Percentiles rank a stretch among this genome's conserved stretches.
These are phyloP conservation scores for Chanos chanos DNA, from an alignment of 2,797 vertebrate species.

Conservation along the genomic window DNA sequence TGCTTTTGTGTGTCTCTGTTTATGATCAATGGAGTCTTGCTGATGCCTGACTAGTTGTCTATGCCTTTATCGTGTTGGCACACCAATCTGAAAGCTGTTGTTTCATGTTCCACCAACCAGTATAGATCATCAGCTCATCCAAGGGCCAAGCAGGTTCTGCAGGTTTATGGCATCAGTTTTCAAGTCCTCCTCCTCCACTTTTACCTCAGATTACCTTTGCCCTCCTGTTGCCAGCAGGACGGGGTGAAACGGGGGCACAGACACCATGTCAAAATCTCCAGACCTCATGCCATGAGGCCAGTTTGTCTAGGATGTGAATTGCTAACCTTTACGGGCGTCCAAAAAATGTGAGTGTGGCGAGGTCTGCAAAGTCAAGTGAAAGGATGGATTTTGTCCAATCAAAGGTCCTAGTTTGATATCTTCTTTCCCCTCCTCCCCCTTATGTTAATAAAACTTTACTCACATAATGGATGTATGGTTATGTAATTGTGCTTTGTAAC, in stretches of 20 bases:
- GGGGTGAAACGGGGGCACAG: slow-evolving; percentile 33
- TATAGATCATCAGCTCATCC: slow-evolving; percentile 56
- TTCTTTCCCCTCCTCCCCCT: too few relatives aligned
- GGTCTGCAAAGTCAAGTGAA: neutral
- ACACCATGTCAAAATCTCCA: slow-evolving; percentile 11
- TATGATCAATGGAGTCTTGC: slow-evolving; percentile 59
- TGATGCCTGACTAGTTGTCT: slow-evolving; percentile 51
- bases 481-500: too few relatives aligned
- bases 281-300: neutral
- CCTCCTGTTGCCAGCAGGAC: slow-evolving; percentile 21
- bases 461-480: too few relatives aligned
- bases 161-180: slow-evolving; percentile 56
- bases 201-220: slow-evolving; percentile 58
- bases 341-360: neutral
- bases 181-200: slow-evolving; percentile 29
- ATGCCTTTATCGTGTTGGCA: slow-evolving; percentile 51
- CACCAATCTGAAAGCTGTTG: slow-evolving; percentile 44
- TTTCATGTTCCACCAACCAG: slow-evolving; percentile 61
- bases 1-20: slow-evolving; percentile 48
- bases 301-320: slow-evolving; percentile 21
- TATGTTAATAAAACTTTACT: too few relatives aligned
- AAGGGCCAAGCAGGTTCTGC: slow-evolving; percentile 49
- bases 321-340: slow-evolving; percentile 18
- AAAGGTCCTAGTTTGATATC: too few relatives aligned
- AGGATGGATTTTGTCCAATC: neutral